These are phyloP conservation scores for Liodrosophila aerea DNA, from an alignment of 2,888 invertebrate species.

Conservation along the genomic window DNA sequence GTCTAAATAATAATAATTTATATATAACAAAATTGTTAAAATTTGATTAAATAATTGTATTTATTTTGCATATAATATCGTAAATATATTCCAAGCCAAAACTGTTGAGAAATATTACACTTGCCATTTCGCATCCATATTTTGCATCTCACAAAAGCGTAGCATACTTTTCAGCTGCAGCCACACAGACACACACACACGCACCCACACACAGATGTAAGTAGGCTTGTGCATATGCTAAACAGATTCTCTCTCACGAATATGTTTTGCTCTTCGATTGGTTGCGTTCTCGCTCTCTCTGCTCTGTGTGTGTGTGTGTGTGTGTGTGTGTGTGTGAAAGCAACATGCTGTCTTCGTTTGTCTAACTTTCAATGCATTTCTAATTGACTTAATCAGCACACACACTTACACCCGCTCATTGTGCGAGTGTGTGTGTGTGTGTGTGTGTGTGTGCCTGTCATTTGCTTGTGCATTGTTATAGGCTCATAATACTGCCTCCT, in stretches of 20 bases:
- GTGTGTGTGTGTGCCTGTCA: background rate
- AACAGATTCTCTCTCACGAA: background rate
- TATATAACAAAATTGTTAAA: too few relatives aligned
- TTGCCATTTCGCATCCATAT: too few relatives aligned
- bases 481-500: constrained; percentile 27
- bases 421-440: background rate
- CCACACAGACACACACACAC: constrained; percentile 1
- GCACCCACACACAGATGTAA: background rate
- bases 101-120: too few relatives aligned
- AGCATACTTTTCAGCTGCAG: constrained; percentile 20
- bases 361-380: constrained; percentile 43
- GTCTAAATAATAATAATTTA: too few relatives aligned
- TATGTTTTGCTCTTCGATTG: background rate
- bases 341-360: constrained; percentile 46
- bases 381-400: constrained; percentile 54
- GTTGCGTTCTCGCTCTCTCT: constrained; percentile 5
- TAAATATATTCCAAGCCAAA: too few relatives aligned
- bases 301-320: too few relatives aligned
- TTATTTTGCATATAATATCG: too few relatives aligned
- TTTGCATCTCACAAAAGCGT: constrained; percentile 3
- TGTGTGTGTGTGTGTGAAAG: too few relatives aligned
- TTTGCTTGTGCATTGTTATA: constrained; percentile 15
- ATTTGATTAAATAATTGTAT: too few relatives aligned
- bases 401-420: background rate
- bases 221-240: constrained; percentile 1